Base-by-base conservation (phyloP, 1,140 invertebrate genomes). In the Teleogryllus occipitalis region DNA sequence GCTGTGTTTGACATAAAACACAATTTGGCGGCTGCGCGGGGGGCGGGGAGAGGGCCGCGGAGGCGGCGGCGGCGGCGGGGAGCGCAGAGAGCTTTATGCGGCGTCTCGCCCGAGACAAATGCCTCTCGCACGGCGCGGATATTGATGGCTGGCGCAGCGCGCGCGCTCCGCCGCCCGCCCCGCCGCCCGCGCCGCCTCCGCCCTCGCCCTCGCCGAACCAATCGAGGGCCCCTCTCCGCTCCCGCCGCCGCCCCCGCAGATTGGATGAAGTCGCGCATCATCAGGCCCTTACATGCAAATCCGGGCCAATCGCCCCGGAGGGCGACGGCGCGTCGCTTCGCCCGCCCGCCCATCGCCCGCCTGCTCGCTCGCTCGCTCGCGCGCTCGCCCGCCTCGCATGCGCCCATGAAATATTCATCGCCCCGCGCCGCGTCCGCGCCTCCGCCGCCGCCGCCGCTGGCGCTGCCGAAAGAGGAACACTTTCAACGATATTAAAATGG, bases 401-500 rank as follows among this genome's bases (percentile, higher is more conserved):
- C 54, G 54, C 54, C 54, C 74, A 75, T 75, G 74, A 75, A 75
- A 75, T 75, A 75, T 75, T 75, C 74, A 75, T 75, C 46, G 46
- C 46, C n/a, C n/a, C 46, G 74, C 21, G 2, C 54, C 54, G 10
- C 54, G 18, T 7, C 54, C 2, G 0, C 54, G 18, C 18, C 54
- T 2, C 18, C 54, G 18, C 15, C 49, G 8, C 49, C 49, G 49
- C 49, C 15, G 49, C 15, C 18, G 10, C 54, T 18, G 8, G 54
- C 54, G 54, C 18, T 18, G 54, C 54, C 54, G 54, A 65, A 7
- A 65, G 54, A 2, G 49, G 54, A 65, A 75, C 74, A 75, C 74
- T 75, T 75, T 75, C 74, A 75, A 21, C 74, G 74, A 75, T 75
- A 75, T 75, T 75, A 75, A 75, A 75, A 75, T 75, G 21, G 74